phyloP scores from a whole-genome alignment of 2,888 invertebrate genomes.

The Linnaemya tessellans region DNA sequence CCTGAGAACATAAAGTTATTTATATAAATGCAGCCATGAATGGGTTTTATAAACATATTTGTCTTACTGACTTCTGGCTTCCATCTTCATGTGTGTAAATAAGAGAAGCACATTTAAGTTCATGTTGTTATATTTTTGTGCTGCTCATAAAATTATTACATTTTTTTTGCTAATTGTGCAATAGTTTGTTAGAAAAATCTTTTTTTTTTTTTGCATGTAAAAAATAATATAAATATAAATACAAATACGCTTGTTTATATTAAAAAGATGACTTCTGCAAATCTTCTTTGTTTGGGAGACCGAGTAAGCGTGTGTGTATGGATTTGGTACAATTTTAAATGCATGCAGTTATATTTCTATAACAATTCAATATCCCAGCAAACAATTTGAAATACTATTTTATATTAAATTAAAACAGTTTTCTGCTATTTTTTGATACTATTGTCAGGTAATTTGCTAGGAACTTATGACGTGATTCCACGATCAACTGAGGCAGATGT shows the following conservation, averaged over 20 bases:
- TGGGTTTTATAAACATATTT: background rate
- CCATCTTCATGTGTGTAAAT: constrained; percentile 31
- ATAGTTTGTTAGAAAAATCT: constrained; percentile 45
- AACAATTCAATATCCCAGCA: constrained; percentile 26
- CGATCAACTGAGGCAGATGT: no score
- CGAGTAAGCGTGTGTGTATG: background rate
- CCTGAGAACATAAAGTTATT: background rate
- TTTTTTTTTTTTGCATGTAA: background rate
- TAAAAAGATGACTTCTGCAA: constrained; percentile 30
- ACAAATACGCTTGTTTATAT: background rate
- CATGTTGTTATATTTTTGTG: constrained; percentile 29
- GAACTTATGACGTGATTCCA: no score
- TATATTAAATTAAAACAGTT: no score
- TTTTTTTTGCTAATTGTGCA: constrained; percentile 55
- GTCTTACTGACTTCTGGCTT: constrained; percentile 37
- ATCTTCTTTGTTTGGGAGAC: constrained; percentile 10
- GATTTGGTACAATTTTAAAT: constrained; percentile 8
- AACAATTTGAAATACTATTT: background rate
- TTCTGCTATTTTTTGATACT: background rate
- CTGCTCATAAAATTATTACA: constrained; percentile 39
- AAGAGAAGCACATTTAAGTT: constrained; percentile 39
- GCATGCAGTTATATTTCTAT: constrained; percentile 37
- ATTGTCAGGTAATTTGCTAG: background rate
- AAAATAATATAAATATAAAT: constrained; percentile 10
- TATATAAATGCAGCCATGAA: background rate